Base-by-base conservation (phyloP, 2,888 invertebrate species). In the Dermolepida albohirtum region DNA sequence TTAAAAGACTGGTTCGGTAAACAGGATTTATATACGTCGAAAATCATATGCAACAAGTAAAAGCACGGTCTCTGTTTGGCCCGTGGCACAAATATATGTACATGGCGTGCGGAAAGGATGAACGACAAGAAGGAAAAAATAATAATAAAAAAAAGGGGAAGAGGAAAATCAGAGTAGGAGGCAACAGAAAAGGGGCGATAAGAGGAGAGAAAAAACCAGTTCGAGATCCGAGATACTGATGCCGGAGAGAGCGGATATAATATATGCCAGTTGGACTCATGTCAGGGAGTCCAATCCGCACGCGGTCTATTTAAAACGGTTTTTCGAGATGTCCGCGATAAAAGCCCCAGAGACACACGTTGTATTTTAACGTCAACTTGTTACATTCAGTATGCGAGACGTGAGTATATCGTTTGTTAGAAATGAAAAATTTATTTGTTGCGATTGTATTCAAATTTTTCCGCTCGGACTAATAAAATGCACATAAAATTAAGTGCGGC, bases 1-100 rank as follows among this genome's bases (percentile, higher is more conserved):
- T 34, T 34, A 34, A 34, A 34, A 34, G 34, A 34, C 17, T 14
- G 47, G 47, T 47, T 10, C 47, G 10, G 14, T 47, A 7, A 47
- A 47, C 47, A 14, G 47, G 47, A 47, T 47, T 47, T 34, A 34
- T 34, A 34, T 34, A 2, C 14, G 47, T 12, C 75, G 77, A 80
- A n/a, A 79, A 79, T 78, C 75, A 78, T 78, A 78, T 78, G 76
- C 74, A 76, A 78, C 79, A 78, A 77, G 78, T 78, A 78, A 79
- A 78, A 78, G 77, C 77, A 75, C 71, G 76, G 70, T 74, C 74
- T 68, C 70, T 72, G 66, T 76, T 70, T 72, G 74, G 74, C 74
- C 73, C 66, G 71, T 74, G 72, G 71, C 71, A 34, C 74, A 73
- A 73, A 72, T 74, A 75, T 74, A 74, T 73, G 54, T 68, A 57